Evolutionary conservation across 53 echinoderm and acorn worm genomes (phyloP).

Genomic region (Holothuria leucospilota): DNA sequence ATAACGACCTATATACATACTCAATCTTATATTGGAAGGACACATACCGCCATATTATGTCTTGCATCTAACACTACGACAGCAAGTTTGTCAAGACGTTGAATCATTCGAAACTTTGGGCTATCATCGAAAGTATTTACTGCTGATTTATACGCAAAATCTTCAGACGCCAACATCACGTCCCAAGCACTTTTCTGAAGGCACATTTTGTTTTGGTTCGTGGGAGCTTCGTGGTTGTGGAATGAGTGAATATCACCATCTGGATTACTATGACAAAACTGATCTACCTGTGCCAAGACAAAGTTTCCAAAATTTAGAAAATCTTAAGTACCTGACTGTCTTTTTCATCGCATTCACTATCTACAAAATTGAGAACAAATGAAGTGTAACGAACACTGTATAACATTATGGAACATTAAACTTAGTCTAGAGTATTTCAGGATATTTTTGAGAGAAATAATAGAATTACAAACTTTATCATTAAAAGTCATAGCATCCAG

Average conservation of each 20-base stretch:
- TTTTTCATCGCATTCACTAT: too few relatives aligned
- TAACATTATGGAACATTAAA: too few relatives aligned
- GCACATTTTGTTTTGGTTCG: conserved; percentile 75
- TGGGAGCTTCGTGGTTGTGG: conserved; percentile 72
- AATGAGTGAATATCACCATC: conserved; percentile 51
- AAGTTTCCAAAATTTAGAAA: neutral
- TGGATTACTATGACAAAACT: conserved; percentile 78
- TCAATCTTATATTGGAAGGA: too few relatives aligned
- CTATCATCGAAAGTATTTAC: conserved; percentile 1
- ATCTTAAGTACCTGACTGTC: too few relatives aligned
- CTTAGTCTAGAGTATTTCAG: too few relatives aligned
- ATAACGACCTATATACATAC: too few relatives aligned
- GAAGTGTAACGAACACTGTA: too few relatives aligned
- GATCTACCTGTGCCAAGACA: conserved; percentile 48
- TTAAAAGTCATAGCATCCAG: too few relatives aligned
- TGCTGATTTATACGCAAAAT: conserved; percentile 40
- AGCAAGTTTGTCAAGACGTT: conserved; percentile 17
- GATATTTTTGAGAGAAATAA: too few relatives aligned
- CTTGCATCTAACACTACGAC: conserved; percentile 64
- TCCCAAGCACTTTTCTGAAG: conserved; percentile 83
- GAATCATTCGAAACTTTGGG: conserved; percentile 49
- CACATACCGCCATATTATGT: conserved; percentile 62
- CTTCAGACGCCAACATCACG: conserved; percentile 69
- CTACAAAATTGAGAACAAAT: too few relatives aligned
- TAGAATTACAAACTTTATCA: too few relatives aligned